These are phyloP conservation scores for Brachyhypopomus occidentalis DNA, from an alignment of 2,113 vertebrate genomes.

Conservation along the genomic window DNA sequence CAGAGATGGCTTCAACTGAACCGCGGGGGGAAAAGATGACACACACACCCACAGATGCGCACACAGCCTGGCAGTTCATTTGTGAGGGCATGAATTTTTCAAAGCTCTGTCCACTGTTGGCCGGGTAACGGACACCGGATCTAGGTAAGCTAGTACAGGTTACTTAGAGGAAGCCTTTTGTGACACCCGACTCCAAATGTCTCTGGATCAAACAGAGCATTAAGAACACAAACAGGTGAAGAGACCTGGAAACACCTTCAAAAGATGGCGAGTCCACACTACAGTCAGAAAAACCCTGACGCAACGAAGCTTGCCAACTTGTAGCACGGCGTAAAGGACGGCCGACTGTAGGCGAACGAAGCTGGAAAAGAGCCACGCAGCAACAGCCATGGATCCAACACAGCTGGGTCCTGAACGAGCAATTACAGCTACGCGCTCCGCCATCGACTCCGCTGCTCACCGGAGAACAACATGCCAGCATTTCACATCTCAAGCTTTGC, in stretches of 20 bases:
- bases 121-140: conserved; percentile 73
- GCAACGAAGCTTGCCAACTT: too few relatives aligned
- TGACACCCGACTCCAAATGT: conserved; percentile 52
- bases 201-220: conserved; percentile 36
- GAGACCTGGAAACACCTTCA: background rate
- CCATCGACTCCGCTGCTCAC: background rate
- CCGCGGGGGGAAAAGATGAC: background rate
- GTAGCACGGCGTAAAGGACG: background rate
- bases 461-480: background rate
- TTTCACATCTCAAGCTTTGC: background rate
- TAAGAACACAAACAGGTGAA: background rate
- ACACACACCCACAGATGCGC: conserved; percentile 20
- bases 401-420: background rate
- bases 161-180: conserved; percentile 58
- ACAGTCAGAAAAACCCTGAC: background rate
- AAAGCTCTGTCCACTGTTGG: conserved; percentile 65
- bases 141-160: conserved; percentile 64
- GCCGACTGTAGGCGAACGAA: background rate
- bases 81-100: conserved; percentile 73
- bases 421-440: background rate
- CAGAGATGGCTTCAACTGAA: conserved; percentile 25
- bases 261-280: background rate
- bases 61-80: conserved; percentile 16
- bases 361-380: too few relatives aligned
- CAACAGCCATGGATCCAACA: too few relatives aligned